Base-by-base conservation (phyloP, 2,113 vertebrate genomes). In the Oxyruncus cristatus region DNA sequence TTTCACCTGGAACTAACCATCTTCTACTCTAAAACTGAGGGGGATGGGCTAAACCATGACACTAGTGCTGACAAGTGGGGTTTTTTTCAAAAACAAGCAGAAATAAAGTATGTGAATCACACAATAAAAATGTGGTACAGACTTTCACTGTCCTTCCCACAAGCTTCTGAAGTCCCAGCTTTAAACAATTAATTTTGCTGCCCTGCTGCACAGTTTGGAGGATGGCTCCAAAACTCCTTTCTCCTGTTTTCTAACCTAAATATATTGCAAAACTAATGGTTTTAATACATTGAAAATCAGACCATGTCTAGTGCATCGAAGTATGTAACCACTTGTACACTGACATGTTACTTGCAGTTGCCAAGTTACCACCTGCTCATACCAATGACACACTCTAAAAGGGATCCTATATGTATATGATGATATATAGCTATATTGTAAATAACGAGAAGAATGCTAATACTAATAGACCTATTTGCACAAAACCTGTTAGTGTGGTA, bases 61-160 rank as follows among this genome's bases (percentile, higher is more conserved):
- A n/a, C 30, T 68, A 58, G n/a, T 0, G 1, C 42, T 1, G 0
- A 14, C 17, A 35, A 20, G 7, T 58, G 26, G 14, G 26, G 14
- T 27, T 52, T 52, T 50, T 77, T 23, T 32, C 32, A 30, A 73
- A 27, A 89, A 61, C 26, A 42, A 67, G 37, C 33, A 73, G n/a
- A 67, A 85, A 52, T 47, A 39, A 39, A 80, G 50, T 12, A 5
- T 32, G 32, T 3, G 5, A 61, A 61, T 61, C 24, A 26, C 19
- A 35, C 20, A 32, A 7, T 8, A n/a, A 47, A 88, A 59, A 33
- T 11, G 4, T n/a, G 11, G 7, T 70, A 22, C 26, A 46, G 28
- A 37, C 37, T 75, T 70, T 20, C 20, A 26, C 46, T 52, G 12
- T 37, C 37, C 39, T 78, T 83, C 23, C 32, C 32, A 3, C 53